Conservation (phyloP, 2,888 invertebrate genomes). For the Nemurella pictetii region DNA sequence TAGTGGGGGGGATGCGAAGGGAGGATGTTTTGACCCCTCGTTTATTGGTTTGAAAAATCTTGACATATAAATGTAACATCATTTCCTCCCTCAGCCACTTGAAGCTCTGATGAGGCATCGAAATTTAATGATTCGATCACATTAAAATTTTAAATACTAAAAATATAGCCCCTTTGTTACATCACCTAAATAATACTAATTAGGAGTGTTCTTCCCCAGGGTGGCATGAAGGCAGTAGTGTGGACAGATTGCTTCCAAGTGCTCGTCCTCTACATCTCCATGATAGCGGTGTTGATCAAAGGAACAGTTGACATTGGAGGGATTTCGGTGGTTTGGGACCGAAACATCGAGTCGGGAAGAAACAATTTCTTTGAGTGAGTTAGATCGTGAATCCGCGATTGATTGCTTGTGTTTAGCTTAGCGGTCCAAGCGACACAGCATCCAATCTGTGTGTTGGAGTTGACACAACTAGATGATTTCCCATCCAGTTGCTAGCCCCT, state of each 20-base stretch:
- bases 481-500: not conserved
- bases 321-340: conserved; percentile 47
- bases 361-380: conserved; percentile 47
- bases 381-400: not conserved
- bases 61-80: no score
- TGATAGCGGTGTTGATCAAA: conserved; percentile 50
- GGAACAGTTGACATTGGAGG: conserved; percentile 51
- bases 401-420: not conserved
- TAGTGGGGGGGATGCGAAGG: no score
- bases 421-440: not conserved
- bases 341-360: conserved; percentile 44
- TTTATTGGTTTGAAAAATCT: no score
- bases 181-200: no score
- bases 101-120: no score
- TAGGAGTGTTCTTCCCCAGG: conserved; percentile 46
- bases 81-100: no score
- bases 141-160: no score
- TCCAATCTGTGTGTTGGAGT: not conserved
- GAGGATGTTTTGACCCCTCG: no score
- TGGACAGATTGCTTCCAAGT: conserved; percentile 54
- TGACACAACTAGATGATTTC: not conserved
- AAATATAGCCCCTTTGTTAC: no score
- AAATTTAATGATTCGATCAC: no score
- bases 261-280: conserved; percentile 49
- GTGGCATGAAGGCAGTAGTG: conserved; percentile 52